Evolutionary conservation across 2,797 vertebrate species (phyloP), one percentile per base, ranked within the genome.

Genomic region (Protosalanx chinensis): DNA sequence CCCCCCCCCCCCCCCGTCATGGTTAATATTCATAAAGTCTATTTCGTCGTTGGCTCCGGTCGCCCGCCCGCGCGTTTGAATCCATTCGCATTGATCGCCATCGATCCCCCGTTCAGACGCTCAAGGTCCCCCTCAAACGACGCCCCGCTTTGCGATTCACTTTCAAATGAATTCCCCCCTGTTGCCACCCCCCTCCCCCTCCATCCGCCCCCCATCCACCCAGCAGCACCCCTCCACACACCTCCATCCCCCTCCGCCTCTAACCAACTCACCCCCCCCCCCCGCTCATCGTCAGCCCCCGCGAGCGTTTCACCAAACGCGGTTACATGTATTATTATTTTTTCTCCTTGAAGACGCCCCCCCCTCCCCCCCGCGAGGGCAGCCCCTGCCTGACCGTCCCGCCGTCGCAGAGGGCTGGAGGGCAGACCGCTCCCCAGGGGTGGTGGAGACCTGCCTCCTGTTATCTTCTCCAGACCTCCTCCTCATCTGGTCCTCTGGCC

Each of bases 21-120:
- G 81, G 91, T 97, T 96, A 98, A 96, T 97, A 98, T 98, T 97
- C 95, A 97, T 97, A 94, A 96, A 95, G 93, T 91, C 92, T 91
- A 85, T 91, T 96, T 94, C 92, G 93, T 93, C 93, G 93, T 93
- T 93, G 91, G 90, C 92, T 93, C 89, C 90, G 90, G 92, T 93
- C 88, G 91, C 93, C 93, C 86, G 41, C 67, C 86, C 76, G 76
- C 78, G 3, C 81, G 79, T 90, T 90, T 95, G 93, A 96, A 97
- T 97, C 95, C 90, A 96, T 98, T 95, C 91, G 88, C 92, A 96
- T 96, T 94, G 96, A 97, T 97, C 95, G 92, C 90, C 92, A 94
- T 95, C 74, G 92, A 90, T 91, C 88, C 87, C 87, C 87, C 77
- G n/a, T 90, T 92, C 88, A 95, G 93, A 92, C 88, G 85, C 87